Evolutionary conservation across 1,140 invertebrate genomes (phyloP).

Genomic region (Aphelinus certus): DNA sequence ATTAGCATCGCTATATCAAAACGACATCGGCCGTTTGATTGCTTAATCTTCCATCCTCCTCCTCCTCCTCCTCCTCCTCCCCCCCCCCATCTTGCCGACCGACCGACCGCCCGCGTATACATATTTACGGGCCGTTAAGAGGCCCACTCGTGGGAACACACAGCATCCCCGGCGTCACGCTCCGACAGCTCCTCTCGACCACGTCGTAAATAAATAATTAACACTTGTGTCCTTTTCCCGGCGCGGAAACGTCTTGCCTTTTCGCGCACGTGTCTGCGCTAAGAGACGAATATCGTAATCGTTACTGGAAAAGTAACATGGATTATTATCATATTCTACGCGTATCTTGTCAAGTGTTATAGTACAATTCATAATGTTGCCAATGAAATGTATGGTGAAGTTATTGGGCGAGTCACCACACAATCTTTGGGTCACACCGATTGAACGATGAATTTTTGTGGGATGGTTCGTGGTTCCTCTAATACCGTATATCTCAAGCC

Average conservation of each 20-base stretch:
- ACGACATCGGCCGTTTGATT: slow-evolving; percentile 57
- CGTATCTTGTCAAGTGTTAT: too few relatives aligned
- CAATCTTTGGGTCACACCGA: too few relatives aligned
- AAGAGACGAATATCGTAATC: too few relatives aligned
- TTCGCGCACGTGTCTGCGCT: too few relatives aligned
- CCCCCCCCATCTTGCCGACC: background rate
- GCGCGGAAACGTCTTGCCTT: background rate
- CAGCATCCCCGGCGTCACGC: slow-evolving; percentile 10
- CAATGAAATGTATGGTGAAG: too few relatives aligned
- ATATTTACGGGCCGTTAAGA: background rate
- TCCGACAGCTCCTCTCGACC: background rate
- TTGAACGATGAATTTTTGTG: too few relatives aligned
- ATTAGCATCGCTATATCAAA: slow-evolving; percentile 60
- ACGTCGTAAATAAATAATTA: slow-evolving; percentile 36
- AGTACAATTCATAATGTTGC: too few relatives aligned
- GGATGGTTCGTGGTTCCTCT: too few relatives aligned
- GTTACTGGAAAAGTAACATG: too few relatives aligned
- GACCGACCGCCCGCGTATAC: background rate
- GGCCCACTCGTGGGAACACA: background rate
- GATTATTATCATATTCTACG: too few relatives aligned
- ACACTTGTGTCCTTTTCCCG: slow-evolving; percentile 9
- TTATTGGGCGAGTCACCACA: too few relatives aligned
- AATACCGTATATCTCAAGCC: too few relatives aligned
- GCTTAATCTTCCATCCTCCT: slow-evolving; percentile 53
- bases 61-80: background rate